A percentile compares a stretch with the other conserved stretches of the same genome.
Conservation (phyloP, 2,113 vertebrate species). For the Pygoscelis antarcticus region DNA sequence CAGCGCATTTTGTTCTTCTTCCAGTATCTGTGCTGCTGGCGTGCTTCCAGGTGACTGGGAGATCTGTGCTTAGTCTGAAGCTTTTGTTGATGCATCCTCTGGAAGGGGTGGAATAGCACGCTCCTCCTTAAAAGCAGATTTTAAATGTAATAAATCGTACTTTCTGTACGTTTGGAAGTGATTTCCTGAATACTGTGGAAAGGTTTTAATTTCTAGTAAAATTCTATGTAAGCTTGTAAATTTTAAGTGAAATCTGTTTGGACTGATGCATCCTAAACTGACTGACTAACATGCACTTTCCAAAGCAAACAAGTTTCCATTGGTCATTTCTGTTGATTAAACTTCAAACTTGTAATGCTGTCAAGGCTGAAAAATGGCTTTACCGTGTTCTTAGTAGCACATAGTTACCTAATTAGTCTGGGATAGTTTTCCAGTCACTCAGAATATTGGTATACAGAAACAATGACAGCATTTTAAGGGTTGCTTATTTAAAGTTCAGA, state of each 20-base stretch:
- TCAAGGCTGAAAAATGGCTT: not conserved
- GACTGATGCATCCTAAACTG: not conserved
- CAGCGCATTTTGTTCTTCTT: fast-evolving
- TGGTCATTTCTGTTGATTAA: not conserved
- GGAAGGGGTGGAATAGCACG: not conserved
- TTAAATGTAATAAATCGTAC: fast-evolving
- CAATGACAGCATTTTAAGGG: fast-evolving
- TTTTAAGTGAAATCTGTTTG: not conserved
- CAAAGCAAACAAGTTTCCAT: not conserved
- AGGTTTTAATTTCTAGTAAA: not conserved
- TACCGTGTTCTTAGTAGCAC: fast-evolving
- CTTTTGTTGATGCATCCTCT: fast-evolving
- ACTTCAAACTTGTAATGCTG: not conserved
- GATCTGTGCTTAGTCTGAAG: too few relatives aligned
- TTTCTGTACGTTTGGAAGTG: fast-evolving
- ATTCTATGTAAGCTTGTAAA: not conserved
- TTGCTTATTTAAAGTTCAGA: not conserved
- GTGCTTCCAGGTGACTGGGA: fast-evolving
- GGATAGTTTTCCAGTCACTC: not conserved
- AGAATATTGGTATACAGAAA: not conserved
- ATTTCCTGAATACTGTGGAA: not conserved
- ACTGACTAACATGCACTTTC: not conserved
- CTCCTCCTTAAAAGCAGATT: not conserved
- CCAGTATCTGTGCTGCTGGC: fast-evolving
- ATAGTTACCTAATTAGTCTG: fast-evolving